These are phyloP conservation scores for Microtus montanus DNA, from an alignment of 2,113 vertebrate genomes.

Conservation along the genomic window DNA sequence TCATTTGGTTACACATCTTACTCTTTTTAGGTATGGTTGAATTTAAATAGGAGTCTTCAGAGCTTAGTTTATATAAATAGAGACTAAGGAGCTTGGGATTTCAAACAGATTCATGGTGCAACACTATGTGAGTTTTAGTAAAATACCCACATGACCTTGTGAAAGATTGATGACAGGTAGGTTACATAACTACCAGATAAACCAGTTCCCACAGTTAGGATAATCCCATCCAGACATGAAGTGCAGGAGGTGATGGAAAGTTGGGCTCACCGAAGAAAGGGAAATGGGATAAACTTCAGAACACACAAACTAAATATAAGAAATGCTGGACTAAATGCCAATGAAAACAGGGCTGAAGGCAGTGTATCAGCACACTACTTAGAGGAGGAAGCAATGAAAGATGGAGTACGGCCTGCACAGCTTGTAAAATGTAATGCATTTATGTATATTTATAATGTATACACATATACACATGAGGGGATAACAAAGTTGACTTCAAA, in stretches of 20 bases:
- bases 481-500: too few species aligned
- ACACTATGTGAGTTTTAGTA: not conserved
- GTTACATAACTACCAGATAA: not conserved
- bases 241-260: too few species aligned
- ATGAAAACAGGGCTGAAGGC: not conserved
- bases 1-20: not conserved
- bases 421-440: not conserved
- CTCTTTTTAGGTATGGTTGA: too few species aligned
- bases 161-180: not conserved
- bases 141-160: not conserved
- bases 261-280: too few species aligned
- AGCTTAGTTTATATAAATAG: not conserved
- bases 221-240: not conserved
- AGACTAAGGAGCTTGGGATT: too few species aligned
- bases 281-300: not conserved
- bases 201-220: not conserved
- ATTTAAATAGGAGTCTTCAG: not conserved
- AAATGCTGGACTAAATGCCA: not conserved
- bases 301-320: not conserved
- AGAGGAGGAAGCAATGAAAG: not conserved
- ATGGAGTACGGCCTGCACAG: rapidly evolving
- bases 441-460: not conserved
- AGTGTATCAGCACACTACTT: not conserved
- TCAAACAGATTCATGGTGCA: not conserved
- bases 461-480: not conserved